These are phyloP conservation scores for Melanostoma scalare DNA, from an alignment of 2,888 invertebrate species.

Conservation along the genomic window DNA sequence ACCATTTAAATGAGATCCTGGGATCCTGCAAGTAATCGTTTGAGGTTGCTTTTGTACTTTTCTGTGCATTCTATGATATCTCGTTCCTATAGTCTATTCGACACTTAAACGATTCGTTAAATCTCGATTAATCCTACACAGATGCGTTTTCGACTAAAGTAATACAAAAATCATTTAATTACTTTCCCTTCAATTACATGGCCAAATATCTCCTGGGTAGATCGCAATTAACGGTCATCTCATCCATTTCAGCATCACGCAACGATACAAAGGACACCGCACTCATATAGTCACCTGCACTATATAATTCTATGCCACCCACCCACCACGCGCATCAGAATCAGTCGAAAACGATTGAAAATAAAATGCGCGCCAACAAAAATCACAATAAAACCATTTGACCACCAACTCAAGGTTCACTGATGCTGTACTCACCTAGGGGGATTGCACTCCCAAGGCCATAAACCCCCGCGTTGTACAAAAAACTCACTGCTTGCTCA, in stretches of 20 bases:
- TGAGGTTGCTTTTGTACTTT: no score
- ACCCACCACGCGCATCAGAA: background rate
- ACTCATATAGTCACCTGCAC: slow-evolving; percentile 33
- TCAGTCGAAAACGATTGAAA: slow-evolving; percentile 28
- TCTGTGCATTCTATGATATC: background rate
- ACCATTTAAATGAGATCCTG: no score
- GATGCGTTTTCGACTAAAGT: background rate
- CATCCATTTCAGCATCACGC: slow-evolving; percentile 56
- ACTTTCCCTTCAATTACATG: slow-evolving; percentile 64
- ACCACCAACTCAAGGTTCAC: slow-evolving; percentile 37
- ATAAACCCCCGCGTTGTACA: slow-evolving; percentile 5
- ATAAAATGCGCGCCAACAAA: slow-evolving; percentile 66
- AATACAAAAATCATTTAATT: slow-evolving; percentile 55
- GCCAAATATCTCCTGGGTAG: slow-evolving; percentile 62
- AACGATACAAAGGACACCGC: slow-evolving; percentile 45
- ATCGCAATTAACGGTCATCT: slow-evolving; percentile 65
- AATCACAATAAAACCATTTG: slow-evolving; percentile 69
- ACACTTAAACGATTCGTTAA: slow-evolving; percentile 42
- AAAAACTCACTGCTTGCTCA: background rate
- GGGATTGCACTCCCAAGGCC: slow-evolving; percentile 6
- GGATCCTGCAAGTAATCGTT: no score
- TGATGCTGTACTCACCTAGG: background rate
- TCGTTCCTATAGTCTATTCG: slow-evolving; percentile 15
- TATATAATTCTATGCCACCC: background rate
- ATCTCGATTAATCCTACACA: slow-evolving; percentile 16